These are phyloP conservation scores for Eupithecia inturbata DNA, from an alignment of 2,888 invertebrate genomes.

Conservation along the genomic window DNA sequence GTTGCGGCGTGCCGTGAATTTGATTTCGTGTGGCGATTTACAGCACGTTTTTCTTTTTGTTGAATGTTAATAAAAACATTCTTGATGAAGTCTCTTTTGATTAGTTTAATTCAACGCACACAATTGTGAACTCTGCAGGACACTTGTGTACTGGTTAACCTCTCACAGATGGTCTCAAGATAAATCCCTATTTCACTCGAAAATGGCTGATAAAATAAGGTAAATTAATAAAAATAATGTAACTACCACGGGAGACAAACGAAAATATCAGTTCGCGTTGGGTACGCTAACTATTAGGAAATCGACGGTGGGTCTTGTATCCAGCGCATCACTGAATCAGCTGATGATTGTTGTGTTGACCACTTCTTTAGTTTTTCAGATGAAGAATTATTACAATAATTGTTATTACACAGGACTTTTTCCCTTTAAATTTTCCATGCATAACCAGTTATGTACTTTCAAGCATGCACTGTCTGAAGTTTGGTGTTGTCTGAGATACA, in stretches of 20 bases:
- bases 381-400: no score
- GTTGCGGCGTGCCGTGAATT: not conserved
- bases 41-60: slow-evolving; percentile 3
- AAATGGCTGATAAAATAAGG: slow-evolving; percentile 65
- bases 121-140: not conserved
- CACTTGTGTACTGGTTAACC: slow-evolving; percentile 43
- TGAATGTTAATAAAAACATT: not conserved
- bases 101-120: not conserved
- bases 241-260: not conserved
- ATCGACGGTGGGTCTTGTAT: not conserved
- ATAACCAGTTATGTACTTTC: not conserved
- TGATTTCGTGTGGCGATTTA: not conserved
- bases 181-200: slow-evolving; percentile 17
- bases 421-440: not conserved
- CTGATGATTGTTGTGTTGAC: no score
- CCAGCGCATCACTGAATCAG: not conserved
- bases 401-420: not conserved
- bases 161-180: slow-evolving; percentile 25
- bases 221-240: slow-evolving; percentile 42
- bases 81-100: not conserved
- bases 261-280: not conserved
- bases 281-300: not conserved
- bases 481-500: not conserved
- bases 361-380: not conserved
- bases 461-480: not conserved